A percentile compares a stretch with the other conserved stretches of the same genome.
Conservation (phyloP, 1,140 invertebrate genomes). For the Drosophila kepulauana region DNA sequence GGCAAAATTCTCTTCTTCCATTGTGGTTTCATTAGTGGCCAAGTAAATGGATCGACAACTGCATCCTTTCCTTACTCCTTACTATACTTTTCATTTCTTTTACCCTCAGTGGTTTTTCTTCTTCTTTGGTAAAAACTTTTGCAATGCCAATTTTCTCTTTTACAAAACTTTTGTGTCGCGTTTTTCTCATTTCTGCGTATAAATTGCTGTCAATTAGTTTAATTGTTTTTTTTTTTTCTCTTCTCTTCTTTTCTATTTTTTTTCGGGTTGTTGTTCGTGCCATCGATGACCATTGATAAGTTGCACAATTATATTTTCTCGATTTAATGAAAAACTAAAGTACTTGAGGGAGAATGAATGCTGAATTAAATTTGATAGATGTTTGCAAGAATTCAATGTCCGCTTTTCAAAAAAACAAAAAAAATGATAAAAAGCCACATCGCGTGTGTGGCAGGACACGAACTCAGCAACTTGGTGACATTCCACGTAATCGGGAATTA, state of each 20-base stretch:
- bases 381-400: too few relatives aligned
- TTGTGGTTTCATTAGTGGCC: conserved; percentile 75
- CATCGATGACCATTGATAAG: conserved; percentile 70
- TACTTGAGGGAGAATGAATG: conserved; percentile 6
- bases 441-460: background rate
- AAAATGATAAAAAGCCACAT: conserved; percentile 5
- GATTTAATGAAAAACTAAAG: conserved; percentile 42
- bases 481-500: conserved; percentile 27
- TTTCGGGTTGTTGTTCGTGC: conserved; percentile 21
- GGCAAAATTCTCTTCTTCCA: conserved; percentile 49
- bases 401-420: background rate
- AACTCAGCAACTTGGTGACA: conserved; percentile 16
- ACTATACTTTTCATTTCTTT: background rate
- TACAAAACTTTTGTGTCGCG: conserved; percentile 58
- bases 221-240: conserved; percentile 53
- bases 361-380: too few relatives aligned
- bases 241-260: background rate
- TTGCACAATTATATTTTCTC: conserved; percentile 66
- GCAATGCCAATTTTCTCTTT: conserved; percentile 63
- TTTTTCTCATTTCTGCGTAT: conserved; percentile 65
- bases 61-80: conserved; percentile 7
- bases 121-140: conserved; percentile 64
- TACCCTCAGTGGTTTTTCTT: conserved; percentile 56
- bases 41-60: conserved; percentile 62
- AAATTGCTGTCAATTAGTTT: conserved; percentile 81